Percentiles rank a stretch among this genome's conserved stretches.
Conservation (phyloP, 1,140 invertebrate species). For the Saccostrea glomerata region DNA sequence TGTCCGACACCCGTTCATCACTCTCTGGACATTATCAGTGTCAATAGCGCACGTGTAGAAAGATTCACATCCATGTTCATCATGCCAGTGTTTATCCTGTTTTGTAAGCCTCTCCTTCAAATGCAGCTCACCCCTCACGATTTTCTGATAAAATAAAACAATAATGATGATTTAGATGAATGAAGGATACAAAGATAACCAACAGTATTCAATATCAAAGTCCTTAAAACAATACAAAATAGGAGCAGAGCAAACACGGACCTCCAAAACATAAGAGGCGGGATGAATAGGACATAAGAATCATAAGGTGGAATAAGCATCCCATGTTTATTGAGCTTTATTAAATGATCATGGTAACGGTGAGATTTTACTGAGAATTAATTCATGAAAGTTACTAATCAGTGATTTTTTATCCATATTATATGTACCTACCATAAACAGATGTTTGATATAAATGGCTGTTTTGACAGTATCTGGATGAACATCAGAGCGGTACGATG, state of each 20-base stretch:
- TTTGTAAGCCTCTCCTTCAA: conserved; percentile 60
- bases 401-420: no score
- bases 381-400: no score
- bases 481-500: conserved; percentile 64
- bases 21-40: conserved; percentile 74
- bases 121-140: conserved; percentile 68
- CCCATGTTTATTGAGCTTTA: no score
- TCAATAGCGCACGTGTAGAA: conserved; percentile 78
- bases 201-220: no score
- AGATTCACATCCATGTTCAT: conserved; percentile 72
- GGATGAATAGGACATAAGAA: no score
- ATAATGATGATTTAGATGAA: no score
- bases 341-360: no score
- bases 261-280: no score
- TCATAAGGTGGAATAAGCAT: no score
- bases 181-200: no score
- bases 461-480: conserved; percentile 71
- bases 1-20: conserved; percentile 74
- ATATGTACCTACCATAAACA: conserved; percentile 70
- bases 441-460: conserved; percentile 72
- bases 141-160: conserved; percentile 66
- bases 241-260: no score
- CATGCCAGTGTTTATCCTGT: conserved; percentile 66
- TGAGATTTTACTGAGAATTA: no score
- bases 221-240: neutral